Conservation (phyloP, 2,888 invertebrate species). For the Rhingia rostrata region DNA sequence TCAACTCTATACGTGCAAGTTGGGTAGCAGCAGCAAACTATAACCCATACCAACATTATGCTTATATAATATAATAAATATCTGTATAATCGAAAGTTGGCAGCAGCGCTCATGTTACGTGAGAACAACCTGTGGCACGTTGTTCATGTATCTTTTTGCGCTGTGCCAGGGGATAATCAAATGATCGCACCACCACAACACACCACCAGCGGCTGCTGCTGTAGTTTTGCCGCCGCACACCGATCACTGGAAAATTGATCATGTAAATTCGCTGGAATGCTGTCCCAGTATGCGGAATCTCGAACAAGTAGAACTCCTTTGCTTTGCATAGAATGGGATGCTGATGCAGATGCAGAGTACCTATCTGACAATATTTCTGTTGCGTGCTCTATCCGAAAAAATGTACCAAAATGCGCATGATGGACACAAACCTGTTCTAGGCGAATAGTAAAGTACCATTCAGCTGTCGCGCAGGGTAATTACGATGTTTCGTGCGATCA, state of each 20-base stretch:
- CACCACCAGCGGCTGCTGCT: slow-evolving; percentile 42
- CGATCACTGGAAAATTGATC: slow-evolving; percentile 64
- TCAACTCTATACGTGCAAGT: slow-evolving; percentile 12
- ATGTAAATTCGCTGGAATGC: slow-evolving; percentile 67
- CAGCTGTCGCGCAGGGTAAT: slow-evolving; percentile 30
- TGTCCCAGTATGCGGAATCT: slow-evolving; percentile 42
- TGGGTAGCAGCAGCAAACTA: slow-evolving; percentile 3
- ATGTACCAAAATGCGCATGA: not conserved
- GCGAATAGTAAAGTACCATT: slow-evolving; percentile 17
- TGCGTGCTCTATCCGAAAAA: not conserved
- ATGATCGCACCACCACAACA: slow-evolving; percentile 25
- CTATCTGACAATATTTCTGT: not conserved
- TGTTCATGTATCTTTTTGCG: slow-evolving; percentile 34
- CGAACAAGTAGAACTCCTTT: slow-evolving; percentile 63
- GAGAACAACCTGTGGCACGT: slow-evolving; percentile 65
- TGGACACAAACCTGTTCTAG: not conserved
- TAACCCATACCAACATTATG: slow-evolving; percentile 10
- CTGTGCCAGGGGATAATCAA: slow-evolving; percentile 50
- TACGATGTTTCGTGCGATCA: slow-evolving; percentile 60
- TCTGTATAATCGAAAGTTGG: slow-evolving; percentile 70
- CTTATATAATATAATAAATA: slow-evolving; percentile 66
- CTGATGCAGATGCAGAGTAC: not conserved
- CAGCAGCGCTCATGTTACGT: slow-evolving; percentile 62
- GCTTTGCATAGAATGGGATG: slow-evolving; percentile 7
- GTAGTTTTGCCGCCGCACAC: slow-evolving; percentile 10